Conservation (phyloP, 53 echinoderm and acorn worm species). For the Zoroaster sp. region DNA sequence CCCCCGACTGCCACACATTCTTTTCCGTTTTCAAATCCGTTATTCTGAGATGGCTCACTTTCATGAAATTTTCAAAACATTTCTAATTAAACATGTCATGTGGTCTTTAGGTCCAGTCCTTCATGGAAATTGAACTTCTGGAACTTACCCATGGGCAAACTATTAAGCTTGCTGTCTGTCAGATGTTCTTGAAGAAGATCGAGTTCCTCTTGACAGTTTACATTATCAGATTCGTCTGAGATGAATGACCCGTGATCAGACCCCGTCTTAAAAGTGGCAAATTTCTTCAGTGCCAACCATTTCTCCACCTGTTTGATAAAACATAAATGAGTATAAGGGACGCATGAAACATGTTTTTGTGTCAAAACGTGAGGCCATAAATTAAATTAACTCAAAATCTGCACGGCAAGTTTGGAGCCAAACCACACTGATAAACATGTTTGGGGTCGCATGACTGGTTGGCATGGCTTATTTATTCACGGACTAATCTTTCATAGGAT, state of each 20-base stretch:
- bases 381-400: neutral
- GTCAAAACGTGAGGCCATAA: neutral
- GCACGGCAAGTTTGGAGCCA: too few species aligned
- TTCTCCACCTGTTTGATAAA: neutral
- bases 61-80: too few species aligned
- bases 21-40: too few species aligned
- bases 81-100: too few species aligned
- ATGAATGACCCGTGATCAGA: neutral
- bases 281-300: conserved; percentile 6
- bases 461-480: too few species aligned
- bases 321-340: neutral
- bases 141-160: neutral
- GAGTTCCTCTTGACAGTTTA: neutral
- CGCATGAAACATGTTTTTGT: neutral
- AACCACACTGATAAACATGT: too few species aligned
- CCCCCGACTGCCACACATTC: too few species aligned
- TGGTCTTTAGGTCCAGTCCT: too few species aligned
- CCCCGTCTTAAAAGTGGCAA: neutral
- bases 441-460: too few species aligned
- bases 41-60: too few species aligned
- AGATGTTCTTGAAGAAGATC: neutral
- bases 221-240: neutral
- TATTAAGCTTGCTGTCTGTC: neutral
- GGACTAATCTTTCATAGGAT: too few species aligned
- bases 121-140: too few species aligned